A percentile compares a stretch with the other conserved stretches of the same genome.
These are phyloP conservation scores for Jordanella pulchra DNA, from an alignment of 2,797 vertebrate species.

Conservation along the genomic window DNA sequence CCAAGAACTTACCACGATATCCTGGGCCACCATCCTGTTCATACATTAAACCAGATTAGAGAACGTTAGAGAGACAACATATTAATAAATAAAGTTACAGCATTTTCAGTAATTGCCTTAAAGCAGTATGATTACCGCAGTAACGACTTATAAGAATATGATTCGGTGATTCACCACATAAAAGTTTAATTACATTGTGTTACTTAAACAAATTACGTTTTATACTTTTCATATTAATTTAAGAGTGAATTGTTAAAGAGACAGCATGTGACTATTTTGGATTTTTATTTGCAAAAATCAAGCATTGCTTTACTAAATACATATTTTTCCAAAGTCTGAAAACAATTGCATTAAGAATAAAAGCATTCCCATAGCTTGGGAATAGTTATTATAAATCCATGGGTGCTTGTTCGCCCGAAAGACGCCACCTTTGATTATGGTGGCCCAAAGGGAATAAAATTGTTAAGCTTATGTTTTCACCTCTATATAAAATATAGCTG, in stretches of 20 bases:
- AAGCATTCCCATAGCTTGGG: no score
- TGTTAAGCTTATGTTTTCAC: no score
- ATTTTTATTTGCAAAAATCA: no score
- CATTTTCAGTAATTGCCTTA: background rate
- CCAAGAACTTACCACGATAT: slow-evolving; percentile 63
- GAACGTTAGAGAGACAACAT: background rate
- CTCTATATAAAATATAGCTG: no score
- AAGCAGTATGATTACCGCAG: background rate
- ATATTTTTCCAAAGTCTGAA: no score
- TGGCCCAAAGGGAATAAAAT: no score
- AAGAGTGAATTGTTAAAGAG: background rate
- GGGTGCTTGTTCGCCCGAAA: no score
- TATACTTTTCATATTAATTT: background rate
- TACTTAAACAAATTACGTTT: background rate
- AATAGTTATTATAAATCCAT: no score
- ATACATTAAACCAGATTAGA: slow-evolving; percentile 15
- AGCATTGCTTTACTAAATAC: no score
- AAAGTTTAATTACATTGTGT: background rate
- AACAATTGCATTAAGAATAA: no score
- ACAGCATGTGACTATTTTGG: no score
- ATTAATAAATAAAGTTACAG: background rate
- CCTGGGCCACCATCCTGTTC: slow-evolving; percentile 65
- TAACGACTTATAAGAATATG: background rate
- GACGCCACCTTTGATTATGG: no score
- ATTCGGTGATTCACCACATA: background rate